Percentiles rank a stretch among this genome's conserved stretches.
Conservation (phyloP, 2,113 vertebrate genomes). For the Phaetusa simplex region DNA sequence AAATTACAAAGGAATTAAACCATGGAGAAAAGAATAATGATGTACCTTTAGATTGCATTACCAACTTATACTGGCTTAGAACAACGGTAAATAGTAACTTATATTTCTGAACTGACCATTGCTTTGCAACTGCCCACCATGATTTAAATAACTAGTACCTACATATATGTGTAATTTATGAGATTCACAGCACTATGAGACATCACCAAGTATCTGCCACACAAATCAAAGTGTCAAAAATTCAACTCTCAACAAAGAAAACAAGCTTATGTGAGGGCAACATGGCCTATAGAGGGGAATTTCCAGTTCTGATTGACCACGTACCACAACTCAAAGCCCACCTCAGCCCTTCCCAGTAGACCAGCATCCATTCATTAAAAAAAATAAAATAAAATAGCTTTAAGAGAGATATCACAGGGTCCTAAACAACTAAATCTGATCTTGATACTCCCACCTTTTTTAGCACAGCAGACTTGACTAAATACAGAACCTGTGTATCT, state of each 20-base stretch:
- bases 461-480: no score
- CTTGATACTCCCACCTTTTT: no score
- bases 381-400: neutral
- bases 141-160: neutral
- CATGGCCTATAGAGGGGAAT: fast-evolving
- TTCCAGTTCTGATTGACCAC: neutral
- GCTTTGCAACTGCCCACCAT: neutral
- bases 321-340: fast-evolving
- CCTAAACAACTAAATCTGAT: neutral
- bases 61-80: neutral
- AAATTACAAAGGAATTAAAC: neutral
- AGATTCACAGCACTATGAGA: neutral
- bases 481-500: fast-evolving
- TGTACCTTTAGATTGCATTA: neutral
- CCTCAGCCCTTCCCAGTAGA: fast-evolving
- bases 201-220: neutral
- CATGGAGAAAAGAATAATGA: neutral
- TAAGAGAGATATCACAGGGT: fast-evolving
- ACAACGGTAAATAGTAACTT: neutral
- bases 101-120: neutral
- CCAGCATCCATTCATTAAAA: neutral
- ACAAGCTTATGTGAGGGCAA: fast-evolving
- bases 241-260: neutral
- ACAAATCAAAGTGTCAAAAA: neutral
- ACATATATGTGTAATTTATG: neutral